Percentiles rank a stretch among this genome's conserved stretches.
phyloP scores from a whole-genome alignment of 2,888 invertebrate species.

The Ormyrus thymus region DNA sequence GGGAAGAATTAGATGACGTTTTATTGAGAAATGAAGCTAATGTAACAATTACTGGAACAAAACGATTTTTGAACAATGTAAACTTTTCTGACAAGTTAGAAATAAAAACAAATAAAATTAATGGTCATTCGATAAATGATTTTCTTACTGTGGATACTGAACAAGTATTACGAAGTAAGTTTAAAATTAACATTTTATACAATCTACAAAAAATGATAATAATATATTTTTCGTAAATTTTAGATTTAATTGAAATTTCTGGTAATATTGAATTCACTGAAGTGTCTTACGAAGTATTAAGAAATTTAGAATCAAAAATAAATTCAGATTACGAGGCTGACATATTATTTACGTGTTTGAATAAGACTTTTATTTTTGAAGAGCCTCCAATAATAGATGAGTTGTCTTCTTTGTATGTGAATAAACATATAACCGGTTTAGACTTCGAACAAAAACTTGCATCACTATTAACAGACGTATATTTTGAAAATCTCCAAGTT shows the following conservation, averaged over 20 bases:
- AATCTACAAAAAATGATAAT: constrained; percentile 1
- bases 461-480: constrained; percentile 72
- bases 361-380: constrained; percentile 59
- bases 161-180: constrained; percentile 73
- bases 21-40: constrained; percentile 73
- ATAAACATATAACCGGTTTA: constrained; percentile 54
- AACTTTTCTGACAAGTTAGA: constrained; percentile 60
- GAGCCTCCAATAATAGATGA: constrained; percentile 60
- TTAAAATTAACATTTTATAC: background rate
- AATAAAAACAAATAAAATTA: constrained; percentile 74
- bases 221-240: constrained; percentile 47
- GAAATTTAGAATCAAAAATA: constrained; percentile 57
- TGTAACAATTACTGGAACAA: constrained; percentile 73
- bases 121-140: constrained; percentile 73
- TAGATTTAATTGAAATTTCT: constrained; percentile 63
- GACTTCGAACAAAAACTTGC: constrained; percentile 64
- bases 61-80: constrained; percentile 75
- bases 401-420: constrained; percentile 58
- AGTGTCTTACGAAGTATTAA: constrained; percentile 56
- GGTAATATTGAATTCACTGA: constrained; percentile 61
- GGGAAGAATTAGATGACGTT: constrained; percentile 75
- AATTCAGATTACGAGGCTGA: constrained; percentile 29
- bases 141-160: constrained; percentile 76
- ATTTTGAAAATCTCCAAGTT: constrained; percentile 75
- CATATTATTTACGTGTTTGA: constrained; percentile 54